A percentile compares a stretch with the other conserved stretches of the same genome.
These are phyloP conservation scores for Epirrhoe alternata DNA, from an alignment of 2,888 invertebrate species.

Conservation along the genomic window DNA sequence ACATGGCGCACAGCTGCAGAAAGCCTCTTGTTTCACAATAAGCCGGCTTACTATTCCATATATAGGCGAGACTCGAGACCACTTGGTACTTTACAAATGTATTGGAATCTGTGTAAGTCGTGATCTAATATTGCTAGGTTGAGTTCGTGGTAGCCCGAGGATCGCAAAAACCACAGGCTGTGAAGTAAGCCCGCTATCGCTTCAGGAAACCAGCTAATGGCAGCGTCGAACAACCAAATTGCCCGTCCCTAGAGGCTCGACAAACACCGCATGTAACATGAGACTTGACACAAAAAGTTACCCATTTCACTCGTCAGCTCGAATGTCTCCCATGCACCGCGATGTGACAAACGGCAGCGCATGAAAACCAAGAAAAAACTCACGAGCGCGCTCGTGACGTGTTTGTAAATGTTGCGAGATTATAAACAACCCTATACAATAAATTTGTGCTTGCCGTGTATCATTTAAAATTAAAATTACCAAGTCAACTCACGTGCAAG, in stretches of 20 bases:
- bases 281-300: conserved; percentile 63
- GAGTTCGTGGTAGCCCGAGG: conserved; percentile 60
- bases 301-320: conserved; percentile 71
- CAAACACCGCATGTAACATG: conserved; percentile 56
- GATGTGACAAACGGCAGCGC: conserved; percentile 59
- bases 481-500: conserved; percentile 66
- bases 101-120: conserved; percentile 31
- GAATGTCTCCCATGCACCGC: conserved; percentile 49
- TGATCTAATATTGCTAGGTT: conserved; percentile 30
- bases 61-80: conserved; percentile 22
- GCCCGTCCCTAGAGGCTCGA: conserved; percentile 47
- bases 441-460: conserved; percentile 61
- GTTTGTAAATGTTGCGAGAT: conserved; percentile 72
- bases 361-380: conserved; percentile 63
- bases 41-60: conserved; percentile 22
- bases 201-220: conserved; percentile 53
- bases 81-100: conserved; percentile 28
- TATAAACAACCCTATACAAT: conserved; percentile 63
- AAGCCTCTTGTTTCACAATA: conserved; percentile 31
- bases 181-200: conserved; percentile 50
- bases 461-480: conserved; percentile 67
- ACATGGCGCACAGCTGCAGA: conserved; percentile 31
- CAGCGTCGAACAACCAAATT: conserved; percentile 55
- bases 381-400: conserved; percentile 65
- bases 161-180: conserved; percentile 55